Evolutionary conservation across 2,113 vertebrate genomes (phyloP).

Genomic region (Mastomys coucha): DNA sequence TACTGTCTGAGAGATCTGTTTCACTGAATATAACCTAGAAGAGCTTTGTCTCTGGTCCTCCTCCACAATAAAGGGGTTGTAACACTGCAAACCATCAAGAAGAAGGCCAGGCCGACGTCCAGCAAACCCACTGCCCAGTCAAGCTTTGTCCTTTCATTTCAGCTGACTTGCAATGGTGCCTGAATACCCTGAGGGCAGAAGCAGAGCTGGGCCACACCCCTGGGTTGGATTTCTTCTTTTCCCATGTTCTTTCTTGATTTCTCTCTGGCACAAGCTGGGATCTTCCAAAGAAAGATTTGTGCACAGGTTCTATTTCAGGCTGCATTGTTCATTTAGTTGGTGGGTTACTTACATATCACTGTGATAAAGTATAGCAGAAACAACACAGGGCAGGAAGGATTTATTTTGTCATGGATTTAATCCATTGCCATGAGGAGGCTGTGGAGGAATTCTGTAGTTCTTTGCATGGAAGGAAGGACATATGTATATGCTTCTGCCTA

Average conservation of each 20-base stretch:
- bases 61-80: no score
- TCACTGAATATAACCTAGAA: no score
- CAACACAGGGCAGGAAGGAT: neutral
- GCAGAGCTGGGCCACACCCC: no score
- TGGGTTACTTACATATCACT: neutral
- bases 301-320: neutral
- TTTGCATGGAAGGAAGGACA: neutral
- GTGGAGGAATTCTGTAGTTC: no score
- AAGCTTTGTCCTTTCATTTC: no score
- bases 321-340: neutral
- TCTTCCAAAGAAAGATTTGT: neutral
- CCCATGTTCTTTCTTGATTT: neutral
- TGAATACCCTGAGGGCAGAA: no score
- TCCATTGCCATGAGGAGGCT: neutral
- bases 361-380: neutral
- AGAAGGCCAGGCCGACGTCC: no score
- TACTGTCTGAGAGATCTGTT: no score
- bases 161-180: no score
- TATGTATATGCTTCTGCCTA: neutral
- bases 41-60: no score
- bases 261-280: neutral
- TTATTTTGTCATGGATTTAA: neutral
- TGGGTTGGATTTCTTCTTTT: neutral
- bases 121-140: no score
- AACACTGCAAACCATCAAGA: no score